Evolutionary conservation across 2,113 vertebrate species (phyloP), one percentile per base, ranked within the genome.

Genomic region (Prietella phreatophila): DNA sequence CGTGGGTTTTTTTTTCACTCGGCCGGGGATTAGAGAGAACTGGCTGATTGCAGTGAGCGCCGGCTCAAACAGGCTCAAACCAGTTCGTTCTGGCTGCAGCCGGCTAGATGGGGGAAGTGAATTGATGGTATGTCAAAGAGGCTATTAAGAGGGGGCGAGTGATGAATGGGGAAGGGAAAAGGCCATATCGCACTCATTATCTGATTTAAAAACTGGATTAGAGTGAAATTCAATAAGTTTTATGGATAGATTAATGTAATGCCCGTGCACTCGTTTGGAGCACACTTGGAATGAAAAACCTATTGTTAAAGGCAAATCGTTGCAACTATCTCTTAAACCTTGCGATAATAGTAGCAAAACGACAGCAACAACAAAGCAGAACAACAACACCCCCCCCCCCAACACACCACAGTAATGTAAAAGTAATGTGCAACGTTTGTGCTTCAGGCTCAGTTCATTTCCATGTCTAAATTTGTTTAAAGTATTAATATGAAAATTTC

Each of bases 11-110:
- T 86, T 83, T 86, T 71, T 56, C 92, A 90, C 50, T 53, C 94
- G 94, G 93, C 93, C 93, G 94, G 93, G 90, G 91, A 92, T 92
- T 89, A 90, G 90, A 76, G 87, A 92, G 93, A 95, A 95, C 95
- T 86, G 90, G 94, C 94, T 91, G 86, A 91, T 91, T 93, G 94
- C 95, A 91, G 95, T 91, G 92, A 85, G 87, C 92, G 90, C 88
- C 93, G 85, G 95, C 88, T 85, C 89, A 91, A 89, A 91, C 95
- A 33, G 89, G 93, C 85, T 95, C 90, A 93, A 92, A 94, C 95
- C 33, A 91, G 95, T 73, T 93, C 84, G 78, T 20, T 95, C 89
- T 78, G 90, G 91, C 90, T 90, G 89, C 91, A 91, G 91, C 90
- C 88, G 90, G 93, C 91, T 91, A 83, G 81, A 86, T 82, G 85